These are phyloP conservation scores for Sipunculus nudus DNA, from an alignment of 2,888 invertebrate genomes.

Conservation along the genomic window DNA sequence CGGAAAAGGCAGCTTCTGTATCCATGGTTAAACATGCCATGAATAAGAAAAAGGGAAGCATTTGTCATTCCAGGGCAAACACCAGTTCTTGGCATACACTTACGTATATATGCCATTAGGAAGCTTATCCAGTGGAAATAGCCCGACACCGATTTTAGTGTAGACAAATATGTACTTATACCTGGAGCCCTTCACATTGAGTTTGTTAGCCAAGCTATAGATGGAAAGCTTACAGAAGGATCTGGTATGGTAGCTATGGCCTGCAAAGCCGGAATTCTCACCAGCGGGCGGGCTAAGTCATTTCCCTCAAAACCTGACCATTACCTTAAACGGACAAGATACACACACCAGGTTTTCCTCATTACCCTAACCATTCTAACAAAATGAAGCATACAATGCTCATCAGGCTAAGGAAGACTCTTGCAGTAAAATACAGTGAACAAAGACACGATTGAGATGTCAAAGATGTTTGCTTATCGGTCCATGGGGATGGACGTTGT, in stretches of 20 bases:
- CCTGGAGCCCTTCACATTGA: too few species aligned
- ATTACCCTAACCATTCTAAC: background rate
- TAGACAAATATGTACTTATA: background rate
- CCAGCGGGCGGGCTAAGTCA: background rate
- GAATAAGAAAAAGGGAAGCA: background rate
- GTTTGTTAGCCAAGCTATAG: background rate
- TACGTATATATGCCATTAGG: background rate
- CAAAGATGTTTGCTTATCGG: too few species aligned
- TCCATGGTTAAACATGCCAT: background rate
- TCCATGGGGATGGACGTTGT: too few species aligned
- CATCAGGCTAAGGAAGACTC: background rate
- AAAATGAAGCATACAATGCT: background rate
- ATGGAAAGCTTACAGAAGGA: background rate
- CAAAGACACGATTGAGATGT: too few species aligned
- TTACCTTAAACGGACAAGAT: background rate
- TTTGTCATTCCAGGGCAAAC: too few species aligned
- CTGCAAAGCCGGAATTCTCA: background rate
- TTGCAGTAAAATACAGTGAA: background rate
- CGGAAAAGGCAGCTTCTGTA: background rate
- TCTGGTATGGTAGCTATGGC: background rate
- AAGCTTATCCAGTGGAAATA: background rate
- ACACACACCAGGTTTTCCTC: background rate
- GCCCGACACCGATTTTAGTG: background rate
- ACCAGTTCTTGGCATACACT: background rate
- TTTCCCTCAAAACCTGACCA: background rate